These are phyloP conservation scores for Microcebus lehilahytsara DNA, from an alignment of 2,113 vertebrate genomes.

Conservation along the genomic window DNA sequence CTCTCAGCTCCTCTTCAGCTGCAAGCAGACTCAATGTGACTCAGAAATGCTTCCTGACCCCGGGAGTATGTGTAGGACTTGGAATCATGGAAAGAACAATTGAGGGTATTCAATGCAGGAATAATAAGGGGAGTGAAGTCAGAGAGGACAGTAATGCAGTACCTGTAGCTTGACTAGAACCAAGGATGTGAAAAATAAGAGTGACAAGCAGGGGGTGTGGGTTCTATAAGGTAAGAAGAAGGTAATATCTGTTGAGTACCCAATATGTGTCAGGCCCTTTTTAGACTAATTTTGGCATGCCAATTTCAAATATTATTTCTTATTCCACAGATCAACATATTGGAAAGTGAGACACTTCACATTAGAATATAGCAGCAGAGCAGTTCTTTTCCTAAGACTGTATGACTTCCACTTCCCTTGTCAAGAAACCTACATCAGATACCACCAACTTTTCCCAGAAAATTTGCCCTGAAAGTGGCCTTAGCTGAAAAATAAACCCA, in stretches of 20 bases:
- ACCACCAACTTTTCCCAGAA: slow-evolving; percentile 4
- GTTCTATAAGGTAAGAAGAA: background rate
- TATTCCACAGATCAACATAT: background rate
- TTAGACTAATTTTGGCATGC: background rate
- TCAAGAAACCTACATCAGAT: slow-evolving; percentile 11
- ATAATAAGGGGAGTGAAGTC: background rate
- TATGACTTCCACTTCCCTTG: background rate
- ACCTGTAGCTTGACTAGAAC: background rate
- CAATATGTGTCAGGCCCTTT: background rate
- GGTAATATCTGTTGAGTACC: background rate
- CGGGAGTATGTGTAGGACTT: background rate
- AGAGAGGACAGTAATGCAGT: background rate
- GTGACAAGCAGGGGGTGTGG: background rate
- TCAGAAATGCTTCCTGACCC: background rate
- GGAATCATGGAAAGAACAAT: background rate
- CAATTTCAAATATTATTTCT: slow-evolving; percentile 37
- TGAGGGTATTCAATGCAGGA: background rate
- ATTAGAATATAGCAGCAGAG: slow-evolving; percentile 1
- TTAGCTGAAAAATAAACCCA: slow-evolving; percentile 19
- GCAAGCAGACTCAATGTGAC: background rate
- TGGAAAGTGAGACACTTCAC: background rate
- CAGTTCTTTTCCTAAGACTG: background rate
- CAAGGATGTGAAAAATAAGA: slow-evolving; percentile 3
- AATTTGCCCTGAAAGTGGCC: background rate
- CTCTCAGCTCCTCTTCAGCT: background rate